A percentile compares a stretch with the other conserved stretches of the same genome.
phyloP scores from a whole-genome alignment of 2,888 invertebrate species.

The Oscheius sp. region DNA sequence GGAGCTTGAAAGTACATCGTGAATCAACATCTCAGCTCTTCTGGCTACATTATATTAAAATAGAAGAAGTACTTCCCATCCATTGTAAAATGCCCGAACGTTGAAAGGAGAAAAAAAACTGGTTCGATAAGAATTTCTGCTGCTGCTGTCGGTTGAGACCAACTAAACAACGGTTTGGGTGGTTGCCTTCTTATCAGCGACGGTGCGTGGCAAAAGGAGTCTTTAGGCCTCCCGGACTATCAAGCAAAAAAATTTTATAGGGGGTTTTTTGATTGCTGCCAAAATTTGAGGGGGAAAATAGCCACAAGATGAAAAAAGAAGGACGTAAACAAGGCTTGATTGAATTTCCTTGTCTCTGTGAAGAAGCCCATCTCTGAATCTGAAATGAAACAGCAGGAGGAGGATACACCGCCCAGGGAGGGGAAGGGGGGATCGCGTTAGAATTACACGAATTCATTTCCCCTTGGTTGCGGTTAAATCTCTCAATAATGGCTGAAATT shows the following conservation, averaged over 20 bases:
- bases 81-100: no score
- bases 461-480: no score
- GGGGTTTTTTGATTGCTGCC: neutral
- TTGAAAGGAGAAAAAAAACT: no score
- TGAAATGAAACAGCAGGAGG: no score
- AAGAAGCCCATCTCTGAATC: no score
- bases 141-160: neutral
- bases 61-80: no score
- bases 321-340: neutral
- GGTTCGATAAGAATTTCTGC: no score
- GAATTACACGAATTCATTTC: no score
- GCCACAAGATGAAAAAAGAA: neutral
- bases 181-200: neutral
- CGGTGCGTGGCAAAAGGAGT: neutral
- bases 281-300: neutral
- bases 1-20: conserved; percentile 1
- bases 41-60: neutral
- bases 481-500: no score
- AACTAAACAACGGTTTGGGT: neutral
- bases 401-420: no score
- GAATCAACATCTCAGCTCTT: neutral
- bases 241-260: neutral
- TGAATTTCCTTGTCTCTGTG: conserved; percentile 1
- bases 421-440: no score
- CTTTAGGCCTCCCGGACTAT: neutral